Evolutionary conservation across 2,888 invertebrate genomes (phyloP).

Genomic region (Tetrapedia diversipes): DNA sequence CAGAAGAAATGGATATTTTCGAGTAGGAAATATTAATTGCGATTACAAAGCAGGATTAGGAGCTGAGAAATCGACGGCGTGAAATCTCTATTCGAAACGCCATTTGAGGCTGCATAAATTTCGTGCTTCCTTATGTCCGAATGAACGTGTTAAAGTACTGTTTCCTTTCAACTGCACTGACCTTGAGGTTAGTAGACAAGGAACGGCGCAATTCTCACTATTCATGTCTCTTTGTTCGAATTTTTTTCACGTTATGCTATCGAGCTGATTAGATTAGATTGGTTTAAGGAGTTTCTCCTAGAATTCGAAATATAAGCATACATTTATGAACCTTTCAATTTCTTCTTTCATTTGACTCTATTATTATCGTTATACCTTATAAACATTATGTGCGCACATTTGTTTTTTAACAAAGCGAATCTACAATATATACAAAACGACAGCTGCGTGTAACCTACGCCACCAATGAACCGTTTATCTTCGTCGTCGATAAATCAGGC

Average conservation of each 20-base stretch:
- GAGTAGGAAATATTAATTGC: background rate
- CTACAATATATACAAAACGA: background rate
- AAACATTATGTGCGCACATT: too few relatives aligned
- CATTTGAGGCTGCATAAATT: slow-evolving; percentile 24
- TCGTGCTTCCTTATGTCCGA: slow-evolving; percentile 32
- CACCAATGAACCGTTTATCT: slow-evolving; percentile 3
- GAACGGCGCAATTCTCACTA: slow-evolving; percentile 52
- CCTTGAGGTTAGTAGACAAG: slow-evolving; percentile 45
- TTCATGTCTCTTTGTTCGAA: slow-evolving; percentile 28
- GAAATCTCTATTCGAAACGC: slow-evolving; percentile 6
- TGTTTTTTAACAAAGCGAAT: background rate
- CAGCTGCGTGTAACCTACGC: slow-evolving; percentile 16
- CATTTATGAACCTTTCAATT: background rate
- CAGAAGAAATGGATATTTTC: background rate
- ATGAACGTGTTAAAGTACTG: slow-evolving; percentile 31
- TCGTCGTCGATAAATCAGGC: slow-evolving; percentile 26
- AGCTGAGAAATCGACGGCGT: background rate
- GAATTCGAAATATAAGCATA: too few relatives aligned
- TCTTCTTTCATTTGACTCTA: background rate
- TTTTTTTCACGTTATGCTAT: slow-evolving; percentile 14
- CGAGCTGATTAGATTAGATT: too few relatives aligned
- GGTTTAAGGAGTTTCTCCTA: too few relatives aligned
- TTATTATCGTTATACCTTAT: too few relatives aligned
- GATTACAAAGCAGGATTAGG: background rate
- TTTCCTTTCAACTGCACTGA: slow-evolving; percentile 45